Evolutionary conservation across 2,113 vertebrate species (phyloP).

Genomic region (Pelusios castaneus): DNA sequence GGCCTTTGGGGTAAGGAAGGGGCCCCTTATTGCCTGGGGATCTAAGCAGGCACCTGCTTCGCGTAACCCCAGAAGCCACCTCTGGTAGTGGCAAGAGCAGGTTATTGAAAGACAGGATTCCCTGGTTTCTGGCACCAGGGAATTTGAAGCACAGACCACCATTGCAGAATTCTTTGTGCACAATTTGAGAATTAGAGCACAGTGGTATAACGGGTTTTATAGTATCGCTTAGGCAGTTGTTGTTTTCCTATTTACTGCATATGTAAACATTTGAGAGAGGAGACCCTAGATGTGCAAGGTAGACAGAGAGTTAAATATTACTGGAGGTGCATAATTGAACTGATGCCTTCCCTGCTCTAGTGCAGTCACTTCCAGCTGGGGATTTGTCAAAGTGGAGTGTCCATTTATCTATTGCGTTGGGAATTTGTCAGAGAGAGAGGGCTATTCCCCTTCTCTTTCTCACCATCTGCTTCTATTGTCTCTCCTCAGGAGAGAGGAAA

Average conservation of each 20-base stretch:
- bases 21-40: no score
- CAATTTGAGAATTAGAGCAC: conserved; percentile 42
- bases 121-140: conserved; percentile 36
- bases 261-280: not conserved
- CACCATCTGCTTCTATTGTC: not conserved
- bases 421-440: not conserved
- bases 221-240: not conserved
- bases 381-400: not conserved
- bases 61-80: no score
- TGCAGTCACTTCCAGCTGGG: not conserved
- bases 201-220: not conserved
- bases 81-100: no score
- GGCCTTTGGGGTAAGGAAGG: no score
- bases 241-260: not conserved
- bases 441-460: not conserved
- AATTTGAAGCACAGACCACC: not conserved
- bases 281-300: not conserved
- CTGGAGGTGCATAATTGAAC: not conserved
- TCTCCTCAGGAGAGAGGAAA: conserved; percentile 12
- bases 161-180: conserved; percentile 13
- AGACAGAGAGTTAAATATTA: not conserved
- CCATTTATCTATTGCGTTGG: not conserved
- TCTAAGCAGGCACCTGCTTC: no score
- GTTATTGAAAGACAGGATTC: not conserved
- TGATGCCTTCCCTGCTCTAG: not conserved